These are phyloP conservation scores for Micrasema minimum DNA, from an alignment of 1,140 invertebrate genomes.

Conservation along the genomic window DNA sequence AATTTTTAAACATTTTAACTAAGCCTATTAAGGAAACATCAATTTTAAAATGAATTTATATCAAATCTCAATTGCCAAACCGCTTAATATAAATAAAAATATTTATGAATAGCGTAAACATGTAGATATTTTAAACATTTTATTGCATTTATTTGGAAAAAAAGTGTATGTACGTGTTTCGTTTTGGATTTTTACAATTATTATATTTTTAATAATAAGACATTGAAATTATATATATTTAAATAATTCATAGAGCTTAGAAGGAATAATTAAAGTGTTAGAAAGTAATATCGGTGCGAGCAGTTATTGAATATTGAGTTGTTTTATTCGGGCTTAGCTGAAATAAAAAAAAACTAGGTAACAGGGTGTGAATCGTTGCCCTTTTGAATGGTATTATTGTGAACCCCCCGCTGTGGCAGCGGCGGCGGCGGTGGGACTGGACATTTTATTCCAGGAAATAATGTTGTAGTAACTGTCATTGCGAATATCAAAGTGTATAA, in stretches of 20 bases:
- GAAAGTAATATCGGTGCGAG: conserved; percentile 42
- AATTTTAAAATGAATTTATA: too few species aligned
- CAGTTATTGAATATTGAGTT: conserved; percentile 50
- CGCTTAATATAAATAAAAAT: background rate
- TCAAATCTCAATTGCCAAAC: conserved; percentile 27
- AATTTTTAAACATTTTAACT: too few species aligned
- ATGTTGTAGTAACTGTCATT: conserved; percentile 37
- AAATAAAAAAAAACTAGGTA: conserved; percentile 50
- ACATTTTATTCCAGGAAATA: too few species aligned
- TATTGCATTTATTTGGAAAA: too few species aligned
- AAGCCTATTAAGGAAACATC: too few species aligned
- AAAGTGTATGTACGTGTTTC: too few species aligned
- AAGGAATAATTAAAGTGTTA: conserved; percentile 45
- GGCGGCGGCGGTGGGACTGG: background rate
- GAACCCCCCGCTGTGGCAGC: background rate
- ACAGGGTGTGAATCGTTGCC: conserved; percentile 52
- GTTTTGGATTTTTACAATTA: conserved; percentile 14
- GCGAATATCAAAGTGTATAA: conserved; percentile 35
- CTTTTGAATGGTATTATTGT: conserved; percentile 39
- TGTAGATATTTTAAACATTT: too few species aligned
- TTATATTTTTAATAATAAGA: conserved; percentile 36
- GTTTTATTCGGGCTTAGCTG: conserved; percentile 48
- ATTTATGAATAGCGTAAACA: too few species aligned
- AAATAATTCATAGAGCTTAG: conserved; percentile 53
- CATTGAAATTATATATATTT: conserved; percentile 36